Base-by-base conservation (phyloP, 2,797 vertebrate species). In the Danionella dracula region DNA sequence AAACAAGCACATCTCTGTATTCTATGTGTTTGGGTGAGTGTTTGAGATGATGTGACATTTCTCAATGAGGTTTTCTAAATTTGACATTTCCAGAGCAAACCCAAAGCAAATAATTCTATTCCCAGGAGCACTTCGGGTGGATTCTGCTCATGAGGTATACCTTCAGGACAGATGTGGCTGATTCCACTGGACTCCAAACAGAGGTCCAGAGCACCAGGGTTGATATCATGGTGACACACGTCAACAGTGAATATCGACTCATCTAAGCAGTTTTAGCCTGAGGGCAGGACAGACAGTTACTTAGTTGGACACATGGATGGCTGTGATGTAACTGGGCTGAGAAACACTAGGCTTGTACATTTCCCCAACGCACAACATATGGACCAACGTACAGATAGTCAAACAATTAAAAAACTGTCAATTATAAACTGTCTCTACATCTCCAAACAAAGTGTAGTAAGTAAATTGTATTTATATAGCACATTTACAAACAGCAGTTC, bases 201-300 rank as follows among this genome's bases (percentile, higher is more conserved):
- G 40, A 34, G 9, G 34, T 56, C 40, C n/a, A 41, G 41, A 61
- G 40, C 62, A 45, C 46, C 20, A 41, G 21, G n/a, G 12, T 12
- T 62, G 51, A 46, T 61, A 37, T 46, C 40, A 69, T 31, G 32
- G 50, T 8, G 8, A 41, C 46, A 71, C 42, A 64, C 35, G 35
- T 44, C 32, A 51, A 54, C 42, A 55, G 62, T n/a, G 40, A 54
- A 55, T 55, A 65, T 55, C 23, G 62, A 65, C 61, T 64, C 61
- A 45, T 54, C 20, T 54, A 27, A 65, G 61, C 38, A 34, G 62
- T 45, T 55, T 10, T 23, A 1, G 31, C 62, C 29, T 0, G 19
- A 23, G 61, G 61, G 29, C 38, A 42, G 49, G 61, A 35, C 61
- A 64, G 37, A 62, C 58, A 38, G 32, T 37, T 49, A 49, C 59